Evolutionary conservation across 2,888 invertebrate species (phyloP).

Genomic region (Anthophora plumipes): DNA sequence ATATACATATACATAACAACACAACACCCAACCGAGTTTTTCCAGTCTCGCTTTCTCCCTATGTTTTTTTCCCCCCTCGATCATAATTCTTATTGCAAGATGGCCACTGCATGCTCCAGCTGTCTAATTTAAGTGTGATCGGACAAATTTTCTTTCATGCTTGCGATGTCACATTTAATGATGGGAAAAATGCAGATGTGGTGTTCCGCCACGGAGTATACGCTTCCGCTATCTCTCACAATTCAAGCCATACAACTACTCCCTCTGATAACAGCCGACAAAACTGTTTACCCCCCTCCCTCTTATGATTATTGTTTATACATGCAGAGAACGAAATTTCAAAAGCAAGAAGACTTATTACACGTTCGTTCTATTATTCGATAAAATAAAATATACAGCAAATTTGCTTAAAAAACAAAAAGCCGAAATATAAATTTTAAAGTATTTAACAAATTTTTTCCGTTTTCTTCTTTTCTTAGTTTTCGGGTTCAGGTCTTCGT

Average conservation of each 20-base stretch:
- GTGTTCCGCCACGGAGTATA: constrained; percentile 5
- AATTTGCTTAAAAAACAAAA: background rate
- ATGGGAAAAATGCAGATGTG: constrained; percentile 15
- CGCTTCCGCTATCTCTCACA: constrained; percentile 23
- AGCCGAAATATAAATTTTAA: background rate
- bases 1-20: background rate
- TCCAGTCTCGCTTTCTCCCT: constrained; percentile 33
- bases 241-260: constrained; percentile 34
- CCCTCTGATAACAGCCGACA: constrained; percentile 39
- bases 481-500: background rate
- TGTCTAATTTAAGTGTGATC: constrained; percentile 73
- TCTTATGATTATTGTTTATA: constrained; percentile 23
- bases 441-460: background rate
- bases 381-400: background rate
- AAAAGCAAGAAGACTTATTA: background rate
- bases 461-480: background rate
- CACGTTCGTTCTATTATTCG: background rate
- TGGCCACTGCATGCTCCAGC: constrained; percentile 81
- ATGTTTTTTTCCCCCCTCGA: constrained; percentile 38
- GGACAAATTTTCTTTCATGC: constrained; percentile 32
- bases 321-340: background rate
- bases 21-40: constrained; percentile 37
- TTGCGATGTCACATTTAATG: constrained; percentile 46
- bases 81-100: constrained; percentile 73
- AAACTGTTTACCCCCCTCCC: constrained; percentile 29